Conservation (phyloP, 2,888 invertebrate genomes). For the Drosophila acutilabella region DNA sequence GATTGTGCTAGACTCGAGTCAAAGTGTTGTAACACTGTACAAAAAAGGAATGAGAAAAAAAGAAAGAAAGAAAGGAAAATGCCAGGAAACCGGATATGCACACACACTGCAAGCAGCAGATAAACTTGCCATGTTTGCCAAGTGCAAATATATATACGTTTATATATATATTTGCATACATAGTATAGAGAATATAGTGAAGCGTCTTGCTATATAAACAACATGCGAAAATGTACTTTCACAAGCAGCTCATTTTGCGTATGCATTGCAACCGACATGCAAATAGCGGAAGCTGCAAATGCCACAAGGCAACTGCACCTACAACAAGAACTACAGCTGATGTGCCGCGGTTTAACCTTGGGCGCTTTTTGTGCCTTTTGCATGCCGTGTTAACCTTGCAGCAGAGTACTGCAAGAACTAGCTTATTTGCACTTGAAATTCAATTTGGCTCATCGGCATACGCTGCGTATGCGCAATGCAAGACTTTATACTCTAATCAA, state of each 20-base stretch:
- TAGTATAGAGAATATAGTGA: slow-evolving; percentile 8
- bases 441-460: slow-evolving; percentile 55
- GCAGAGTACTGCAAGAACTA: slow-evolving; percentile 23
- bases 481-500: slow-evolving; percentile 58
- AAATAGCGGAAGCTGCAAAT: slow-evolving; percentile 67
- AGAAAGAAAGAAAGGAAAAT: slow-evolving; percentile 32
- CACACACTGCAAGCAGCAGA: slow-evolving; percentile 33
- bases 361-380: slow-evolving; percentile 14
- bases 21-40: slow-evolving; percentile 39
- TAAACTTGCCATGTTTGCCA: slow-evolving; percentile 67
- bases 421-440: slow-evolving; percentile 60
- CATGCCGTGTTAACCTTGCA: slow-evolving; percentile 47
- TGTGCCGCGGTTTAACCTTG: slow-evolving; percentile 33
- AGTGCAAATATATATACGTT: slow-evolving; percentile 63
- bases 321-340: slow-evolving; percentile 11
- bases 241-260: slow-evolving; percentile 62
- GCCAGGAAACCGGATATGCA: slow-evolving; percentile 63
- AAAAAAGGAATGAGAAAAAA: slow-evolving; percentile 11
- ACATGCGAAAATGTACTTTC: slow-evolving; percentile 63
- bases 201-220: slow-evolving; percentile 59
- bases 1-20: slow-evolving; percentile 58
- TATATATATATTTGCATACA: slow-evolving; percentile 9
- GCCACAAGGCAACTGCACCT: slow-evolving; percentile 29
- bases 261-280: slow-evolving; percentile 71
- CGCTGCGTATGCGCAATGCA: slow-evolving; percentile 71